Base-by-base conservation (phyloP, 2,888 invertebrate genomes). In the Plebejus anna region DNA sequence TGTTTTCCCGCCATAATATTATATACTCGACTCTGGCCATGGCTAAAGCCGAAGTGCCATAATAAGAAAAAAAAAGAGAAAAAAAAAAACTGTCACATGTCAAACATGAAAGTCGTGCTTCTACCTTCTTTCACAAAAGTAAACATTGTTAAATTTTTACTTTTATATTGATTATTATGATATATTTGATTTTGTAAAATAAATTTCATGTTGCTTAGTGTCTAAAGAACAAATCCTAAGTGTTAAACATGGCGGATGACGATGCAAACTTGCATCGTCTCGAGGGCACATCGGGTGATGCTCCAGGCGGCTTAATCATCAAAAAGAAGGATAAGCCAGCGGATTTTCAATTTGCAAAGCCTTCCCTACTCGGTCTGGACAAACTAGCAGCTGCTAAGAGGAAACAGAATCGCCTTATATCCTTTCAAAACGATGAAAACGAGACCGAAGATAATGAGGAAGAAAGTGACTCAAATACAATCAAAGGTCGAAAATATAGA, bases 281-380 rank as follows among this genome's bases (percentile, higher is more conserved):
- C 81, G 96, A 96, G 88, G 97, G 97, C 36, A 94, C 94, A 47
- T 92, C 94, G 32, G 91, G 92, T 0, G 94, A 95, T 81, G 94
- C 93, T 88, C 96, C 97, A 55, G 97, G 97, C 38, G 94, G 97
- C 42, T 94, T 97, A 77, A 94, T 97, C 75, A 96, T 96, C 83
- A 97, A 96, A 89, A 96, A 96, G 87, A 90, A 89, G 78, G 92
- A 92, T 1, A 89, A 89, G 59, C 91, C 95, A 2, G 90, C 91
- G n/a, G 95, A 95, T 36, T 97, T 97, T 83, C 97, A 97, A 89
- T 95, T 97, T 76, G 97, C 97, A 0, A 96, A 95, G 83, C 95
- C 95, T 61, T 98, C 98, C 0, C 89, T 97, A 9, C 90, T 98
- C 6, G 98, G 98, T 0, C 90, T 98, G 75, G 98, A 98, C 87